Evolutionary conservation across 2,113 vertebrate genomes (phyloP), one percentile per base, ranked within the genome.

Genomic region (Sterrhoptilus dennistouni): DNA sequence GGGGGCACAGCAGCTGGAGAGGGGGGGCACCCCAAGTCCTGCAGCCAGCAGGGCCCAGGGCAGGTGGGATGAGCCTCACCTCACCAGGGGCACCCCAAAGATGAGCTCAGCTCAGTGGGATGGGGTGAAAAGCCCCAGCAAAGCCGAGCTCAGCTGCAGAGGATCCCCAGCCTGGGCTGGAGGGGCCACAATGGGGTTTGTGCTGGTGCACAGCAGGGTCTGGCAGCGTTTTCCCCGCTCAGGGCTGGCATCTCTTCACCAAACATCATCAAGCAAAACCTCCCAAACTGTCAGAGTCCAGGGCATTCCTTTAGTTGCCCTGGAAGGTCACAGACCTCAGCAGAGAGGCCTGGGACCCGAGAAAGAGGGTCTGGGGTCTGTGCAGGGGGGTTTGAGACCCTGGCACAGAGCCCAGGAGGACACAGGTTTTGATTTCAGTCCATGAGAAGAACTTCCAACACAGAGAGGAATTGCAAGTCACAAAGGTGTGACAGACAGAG

Each of bases 151-250:
- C 76, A 42, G 53, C 63, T 29, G 21, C 76, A 33, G 11, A 31
- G 54, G 29, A n/a, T 14, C 52, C n/a, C 44, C 76, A 71, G n/a
- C 5, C 19, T 1, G 8, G 0, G 2, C 49, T 28, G 69, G 25
- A 33, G 38, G 63, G 76, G 3, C 52, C 3, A 1, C 42, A 0
- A 0, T 0, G 14, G 38, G 15, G 5, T 12, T 15, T 1, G 28
- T 49, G 50, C 59, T 11, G 78, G 16, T 9, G 12, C 28, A 4
- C 3, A 1, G 53, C 53, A 0, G 2, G 25, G 14, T 1, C 64
- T 57, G 5, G 1, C 50, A 74, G 60, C 0, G 0, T 8, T 82
- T 33, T 0, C 6, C 75, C 70, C 4, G 0, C 63, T 33, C 66
- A 15, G 68, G 17, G 5, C 44, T 4, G 15, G 52, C 57, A 52